Evolutionary conservation across 2,888 invertebrate genomes (phyloP).

Genomic region (Eilema caniola): DNA sequence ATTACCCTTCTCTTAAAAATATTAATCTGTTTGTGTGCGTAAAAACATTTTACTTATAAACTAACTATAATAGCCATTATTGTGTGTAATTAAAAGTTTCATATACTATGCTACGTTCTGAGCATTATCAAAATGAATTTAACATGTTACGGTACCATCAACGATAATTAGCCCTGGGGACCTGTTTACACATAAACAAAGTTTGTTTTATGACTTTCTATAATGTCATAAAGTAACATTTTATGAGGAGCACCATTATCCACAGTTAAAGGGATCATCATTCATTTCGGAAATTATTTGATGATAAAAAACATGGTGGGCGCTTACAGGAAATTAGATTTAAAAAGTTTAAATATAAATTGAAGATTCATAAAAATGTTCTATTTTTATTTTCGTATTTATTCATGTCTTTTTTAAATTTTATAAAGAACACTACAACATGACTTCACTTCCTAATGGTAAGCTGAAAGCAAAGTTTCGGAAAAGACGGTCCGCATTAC

Average conservation of each 20-base stretch:
- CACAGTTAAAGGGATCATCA: slow-evolving; percentile 48
- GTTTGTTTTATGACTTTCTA: slow-evolving; percentile 51
- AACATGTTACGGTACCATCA: slow-evolving; percentile 38
- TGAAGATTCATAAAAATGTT: not conserved
- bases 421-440: no score
- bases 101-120: slow-evolving; percentile 28
- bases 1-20: no score
- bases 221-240: slow-evolving; percentile 48
- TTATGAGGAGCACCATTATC: slow-evolving; percentile 49
- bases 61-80: no score
- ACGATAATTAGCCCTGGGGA: slow-evolving; percentile 44
- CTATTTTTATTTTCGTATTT: no score
- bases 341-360: slow-evolving; percentile 5
- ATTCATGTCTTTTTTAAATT: no score
- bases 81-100: slow-evolving; percentile 32
- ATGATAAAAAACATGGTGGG: slow-evolving; percentile 37
- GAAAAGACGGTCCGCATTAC: no score
- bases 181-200: slow-evolving; percentile 48
- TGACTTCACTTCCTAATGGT: no score
- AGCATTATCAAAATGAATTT: slow-evolving; percentile 31
- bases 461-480: no score
- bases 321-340: slow-evolving; percentile 13
- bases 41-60: no score
- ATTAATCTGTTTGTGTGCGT: no score
- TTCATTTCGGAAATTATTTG: slow-evolving; percentile 47